These are phyloP conservation scores for Palythoa grandiflora DNA, from an alignment of 92 coral and sea anemone genomes.

Conservation along the genomic window DNA sequence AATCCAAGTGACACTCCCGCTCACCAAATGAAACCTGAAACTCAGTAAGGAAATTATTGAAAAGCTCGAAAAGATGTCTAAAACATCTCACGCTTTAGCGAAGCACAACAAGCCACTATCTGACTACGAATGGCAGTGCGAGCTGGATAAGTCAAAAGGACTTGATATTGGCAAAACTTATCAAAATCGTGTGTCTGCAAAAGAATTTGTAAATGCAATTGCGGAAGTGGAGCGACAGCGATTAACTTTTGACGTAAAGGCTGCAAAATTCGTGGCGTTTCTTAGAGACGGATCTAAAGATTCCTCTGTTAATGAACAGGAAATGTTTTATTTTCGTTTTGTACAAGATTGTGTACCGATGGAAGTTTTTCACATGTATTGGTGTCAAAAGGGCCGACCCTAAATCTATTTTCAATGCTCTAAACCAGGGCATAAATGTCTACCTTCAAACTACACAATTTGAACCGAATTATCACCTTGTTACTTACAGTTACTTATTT, in stretches of 20 bases:
- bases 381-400: too few species aligned
- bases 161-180: constrained; percentile 36
- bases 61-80: constrained; percentile 21
- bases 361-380: too few species aligned
- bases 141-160: constrained; percentile 45
- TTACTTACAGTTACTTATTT: too few species aligned
- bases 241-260: neutral
- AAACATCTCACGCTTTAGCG: constrained; percentile 8
- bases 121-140: constrained; percentile 37
- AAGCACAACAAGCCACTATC: constrained; percentile 17
- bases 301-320: neutral
- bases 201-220: constrained; percentile 34
- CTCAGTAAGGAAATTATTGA: neutral
- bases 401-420: too few species aligned
- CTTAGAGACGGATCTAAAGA: neutral
- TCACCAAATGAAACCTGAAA: too few species aligned
- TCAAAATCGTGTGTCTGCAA: constrained; percentile 31
- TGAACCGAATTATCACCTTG: too few species aligned
- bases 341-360: too few species aligned
- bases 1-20: too few species aligned
- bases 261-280: neutral
- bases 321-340: too few species aligned
- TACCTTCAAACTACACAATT: too few species aligned
- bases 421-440: too few species aligned
- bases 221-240: constrained; percentile 36